phyloP scores from a whole-genome alignment of 2,888 invertebrate species.

The Teleiodes luculella region DNA sequence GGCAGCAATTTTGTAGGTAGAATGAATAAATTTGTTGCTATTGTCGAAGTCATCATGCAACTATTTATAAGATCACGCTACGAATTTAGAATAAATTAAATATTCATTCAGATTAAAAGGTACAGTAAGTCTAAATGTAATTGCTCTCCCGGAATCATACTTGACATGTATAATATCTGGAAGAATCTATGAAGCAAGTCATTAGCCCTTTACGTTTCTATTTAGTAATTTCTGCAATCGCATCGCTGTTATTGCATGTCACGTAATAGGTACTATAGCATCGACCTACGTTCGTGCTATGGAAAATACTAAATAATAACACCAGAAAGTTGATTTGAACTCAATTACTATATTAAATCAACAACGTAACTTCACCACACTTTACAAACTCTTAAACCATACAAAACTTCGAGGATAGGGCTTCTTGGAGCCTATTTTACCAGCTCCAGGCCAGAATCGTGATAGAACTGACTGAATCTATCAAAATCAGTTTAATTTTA shows the following conservation, averaged over 20 bases:
- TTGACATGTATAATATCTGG: constrained; percentile 25
- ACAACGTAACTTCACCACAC: too few species aligned
- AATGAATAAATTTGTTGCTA: constrained; percentile 54
- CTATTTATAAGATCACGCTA: constrained; percentile 49
- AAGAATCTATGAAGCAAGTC: constrained; percentile 38
- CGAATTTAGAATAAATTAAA: constrained; percentile 48
- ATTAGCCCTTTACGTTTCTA: constrained; percentile 44
- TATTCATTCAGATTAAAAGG: constrained; percentile 32
- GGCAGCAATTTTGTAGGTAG: constrained; percentile 69
- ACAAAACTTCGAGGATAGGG: too few species aligned
- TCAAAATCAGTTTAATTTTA: too few species aligned
- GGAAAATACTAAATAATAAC: too few species aligned
- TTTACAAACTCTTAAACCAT: too few species aligned
- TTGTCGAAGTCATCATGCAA: constrained; percentile 55
- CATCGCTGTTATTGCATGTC: background rate
- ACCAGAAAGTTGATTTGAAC: too few species aligned
- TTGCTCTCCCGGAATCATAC: constrained; percentile 53
- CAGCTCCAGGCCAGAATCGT: too few species aligned
- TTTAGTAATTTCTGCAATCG: constrained; percentile 26
- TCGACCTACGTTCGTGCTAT: too few species aligned
- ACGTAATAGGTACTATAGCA: background rate
- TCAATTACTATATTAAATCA: too few species aligned
- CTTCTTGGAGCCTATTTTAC: too few species aligned
- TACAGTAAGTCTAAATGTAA: constrained; percentile 33
- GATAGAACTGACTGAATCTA: too few species aligned